A percentile compares a stretch with the other conserved stretches of the same genome.
These are phyloP conservation scores for Monoplex corrugatus DNA, from an alignment of 2,888 invertebrate genomes.

Conservation along the genomic window DNA sequence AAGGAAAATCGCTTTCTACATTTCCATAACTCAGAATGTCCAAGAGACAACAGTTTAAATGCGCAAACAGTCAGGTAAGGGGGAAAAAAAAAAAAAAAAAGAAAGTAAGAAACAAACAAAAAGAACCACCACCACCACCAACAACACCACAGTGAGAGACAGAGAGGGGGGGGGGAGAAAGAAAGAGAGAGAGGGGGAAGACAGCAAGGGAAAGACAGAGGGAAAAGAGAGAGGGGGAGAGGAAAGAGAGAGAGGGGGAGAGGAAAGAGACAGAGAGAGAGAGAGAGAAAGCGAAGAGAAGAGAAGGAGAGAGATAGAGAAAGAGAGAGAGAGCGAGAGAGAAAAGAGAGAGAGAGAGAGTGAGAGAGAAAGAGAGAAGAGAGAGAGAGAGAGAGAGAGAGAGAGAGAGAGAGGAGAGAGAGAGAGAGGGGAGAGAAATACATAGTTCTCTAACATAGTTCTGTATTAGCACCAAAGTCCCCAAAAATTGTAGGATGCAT, in stretches of 20 bases:
- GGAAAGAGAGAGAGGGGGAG: not conserved
- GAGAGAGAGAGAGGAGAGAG: conserved; percentile 24
- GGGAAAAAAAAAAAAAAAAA: not conserved
- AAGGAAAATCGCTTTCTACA: not conserved
- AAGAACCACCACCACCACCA: too few species aligned
- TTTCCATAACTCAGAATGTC: too few species aligned
- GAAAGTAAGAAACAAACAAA: not conserved
- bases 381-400: conserved; percentile 9
- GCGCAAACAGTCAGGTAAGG: too few species aligned
- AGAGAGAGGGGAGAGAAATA: not conserved
- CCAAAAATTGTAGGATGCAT: too few species aligned
- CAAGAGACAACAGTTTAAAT: not conserved
- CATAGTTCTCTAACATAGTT: not conserved
- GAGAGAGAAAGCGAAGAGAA: not conserved
- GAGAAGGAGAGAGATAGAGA: not conserved
- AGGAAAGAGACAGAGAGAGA: not conserved
- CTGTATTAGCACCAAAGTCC: not conserved
- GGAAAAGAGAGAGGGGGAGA: not conserved
- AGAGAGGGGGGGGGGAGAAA: not conserved
- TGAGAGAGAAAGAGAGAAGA: not conserved
- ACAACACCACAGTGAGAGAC: too few species aligned
- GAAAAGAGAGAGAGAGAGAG: not conserved
- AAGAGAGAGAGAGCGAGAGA: not conserved
- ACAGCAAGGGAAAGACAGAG: not conserved
- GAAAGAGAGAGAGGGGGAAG: not conserved